phyloP scores from a whole-genome alignment of 2,113 vertebrate species.

The Callithrix jacchus region DNA sequence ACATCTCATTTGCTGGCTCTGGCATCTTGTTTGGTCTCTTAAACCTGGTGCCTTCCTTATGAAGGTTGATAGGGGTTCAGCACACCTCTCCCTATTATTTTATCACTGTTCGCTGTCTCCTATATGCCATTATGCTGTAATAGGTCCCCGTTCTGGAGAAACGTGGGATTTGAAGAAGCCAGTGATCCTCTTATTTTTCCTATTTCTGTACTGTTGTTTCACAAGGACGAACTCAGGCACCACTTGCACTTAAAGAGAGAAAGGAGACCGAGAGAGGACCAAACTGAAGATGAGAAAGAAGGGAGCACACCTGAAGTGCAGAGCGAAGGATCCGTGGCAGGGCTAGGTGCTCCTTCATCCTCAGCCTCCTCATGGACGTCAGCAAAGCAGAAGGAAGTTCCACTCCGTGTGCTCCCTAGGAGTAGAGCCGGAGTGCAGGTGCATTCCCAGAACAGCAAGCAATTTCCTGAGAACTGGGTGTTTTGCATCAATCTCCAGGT shows the following conservation, averaged over 20 bases:
- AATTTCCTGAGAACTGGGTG: background rate
- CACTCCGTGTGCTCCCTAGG: no score
- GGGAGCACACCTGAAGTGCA: background rate
- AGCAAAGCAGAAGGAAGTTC: background rate
- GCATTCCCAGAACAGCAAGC: background rate
- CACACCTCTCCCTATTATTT: background rate
- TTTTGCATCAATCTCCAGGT: background rate
- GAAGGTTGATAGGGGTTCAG: no score
- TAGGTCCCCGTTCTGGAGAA: background rate
- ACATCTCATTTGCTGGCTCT: no score
- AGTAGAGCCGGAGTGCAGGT: background rate
- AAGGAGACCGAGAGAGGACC: background rate
- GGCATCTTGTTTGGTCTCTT: no score
- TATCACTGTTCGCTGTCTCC: background rate
- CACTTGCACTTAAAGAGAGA: background rate
- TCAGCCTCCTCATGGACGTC: background rate
- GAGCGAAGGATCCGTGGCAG: rapidly evolving
- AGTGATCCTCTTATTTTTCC: background rate
- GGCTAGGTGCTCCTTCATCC: background rate
- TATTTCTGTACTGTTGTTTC: background rate
- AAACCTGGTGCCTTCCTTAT: no score
- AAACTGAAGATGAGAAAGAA: background rate
- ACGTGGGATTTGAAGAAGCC: background rate
- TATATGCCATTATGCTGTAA: no score
- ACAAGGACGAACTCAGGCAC: background rate